Conservation (phyloP, 2,113 vertebrate species). For the Casuarius casuarius region DNA sequence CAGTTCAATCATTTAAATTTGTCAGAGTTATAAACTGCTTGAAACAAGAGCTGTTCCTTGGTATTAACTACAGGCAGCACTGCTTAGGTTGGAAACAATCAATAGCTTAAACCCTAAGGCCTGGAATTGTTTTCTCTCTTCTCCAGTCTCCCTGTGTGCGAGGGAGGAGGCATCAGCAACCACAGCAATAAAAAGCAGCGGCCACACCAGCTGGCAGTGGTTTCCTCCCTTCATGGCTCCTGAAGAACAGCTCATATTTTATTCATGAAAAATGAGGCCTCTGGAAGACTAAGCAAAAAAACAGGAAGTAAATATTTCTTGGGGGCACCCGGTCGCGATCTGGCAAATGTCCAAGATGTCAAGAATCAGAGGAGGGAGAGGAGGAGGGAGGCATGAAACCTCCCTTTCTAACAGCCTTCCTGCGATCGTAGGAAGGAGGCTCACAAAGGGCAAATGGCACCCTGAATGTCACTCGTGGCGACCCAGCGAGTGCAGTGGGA, state of each 20-base stretch:
- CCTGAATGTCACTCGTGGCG: not conserved
- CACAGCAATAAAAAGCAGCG: constrained; percentile 58
- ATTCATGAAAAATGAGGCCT: constrained; percentile 73
- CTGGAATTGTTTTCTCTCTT: not conserved
- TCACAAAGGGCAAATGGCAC: not conserved
- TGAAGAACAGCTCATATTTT: constrained; percentile 75
- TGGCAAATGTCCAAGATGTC: not conserved
- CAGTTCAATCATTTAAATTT: not conserved
- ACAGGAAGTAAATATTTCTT: constrained; percentile 77
- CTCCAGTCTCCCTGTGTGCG: not conserved
- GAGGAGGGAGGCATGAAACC: not conserved
- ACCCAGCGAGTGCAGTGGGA: not conserved
- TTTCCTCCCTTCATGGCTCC: constrained; percentile 54
- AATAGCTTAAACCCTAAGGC: not conserved
- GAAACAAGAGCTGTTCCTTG: not conserved
- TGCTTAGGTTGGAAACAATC: not conserved
- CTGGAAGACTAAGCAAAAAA: constrained; percentile 46
- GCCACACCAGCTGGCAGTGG: constrained; percentile 63
- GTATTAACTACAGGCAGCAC: not conserved
- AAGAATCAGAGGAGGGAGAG: not conserved
- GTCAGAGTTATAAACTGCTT: not conserved
- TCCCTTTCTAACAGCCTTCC: not conserved
- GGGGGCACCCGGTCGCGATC: not conserved
- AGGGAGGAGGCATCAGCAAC: constrained; percentile 63
- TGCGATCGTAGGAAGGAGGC: not conserved